phyloP scores from a whole-genome alignment of 1,140 invertebrate genomes.

The Dryas iulia region DNA sequence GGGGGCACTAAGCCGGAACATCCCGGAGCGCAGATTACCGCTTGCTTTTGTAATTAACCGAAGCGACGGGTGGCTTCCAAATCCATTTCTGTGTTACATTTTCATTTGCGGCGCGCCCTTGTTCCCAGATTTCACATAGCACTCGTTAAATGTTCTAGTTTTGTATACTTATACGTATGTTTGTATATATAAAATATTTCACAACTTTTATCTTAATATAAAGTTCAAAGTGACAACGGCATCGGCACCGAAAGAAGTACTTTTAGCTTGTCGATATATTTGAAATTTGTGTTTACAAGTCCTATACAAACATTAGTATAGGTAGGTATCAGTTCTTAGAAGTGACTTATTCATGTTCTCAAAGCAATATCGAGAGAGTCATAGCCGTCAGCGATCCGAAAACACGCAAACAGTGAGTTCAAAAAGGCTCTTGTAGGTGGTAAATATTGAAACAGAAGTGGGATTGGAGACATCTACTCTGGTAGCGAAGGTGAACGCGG shows the following conservation, averaged over 20 bases:
- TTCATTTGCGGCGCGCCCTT: conserved; percentile 74
- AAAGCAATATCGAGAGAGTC: conserved; percentile 70
- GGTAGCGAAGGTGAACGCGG: conserved; percentile 37
- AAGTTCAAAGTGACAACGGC: conserved; percentile 19
- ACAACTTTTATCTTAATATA: conserved; percentile 12
- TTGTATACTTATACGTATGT: conserved; percentile 26
- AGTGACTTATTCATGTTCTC: conserved; percentile 71
- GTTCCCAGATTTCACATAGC: conserved; percentile 58
- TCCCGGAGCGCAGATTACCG: conserved; percentile 79
- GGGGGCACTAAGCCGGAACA: conserved; percentile 77
- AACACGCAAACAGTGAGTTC: conserved; percentile 77
- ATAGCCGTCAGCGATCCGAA: conserved; percentile 75
- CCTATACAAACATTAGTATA: conserved; percentile 35
- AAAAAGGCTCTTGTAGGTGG: conserved; percentile 77
- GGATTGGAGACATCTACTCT: conserved; percentile 68
- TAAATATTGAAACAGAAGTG: conserved; percentile 80
- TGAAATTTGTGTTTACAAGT: conserved; percentile 41
- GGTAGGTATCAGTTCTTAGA: conserved; percentile 52
- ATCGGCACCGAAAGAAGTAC: conserved; percentile 13
- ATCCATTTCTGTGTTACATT: conserved; percentile 80
- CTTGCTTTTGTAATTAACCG: conserved; percentile 80
- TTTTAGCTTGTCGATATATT: conserved; percentile 30
- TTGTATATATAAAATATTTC: conserved; percentile 35
- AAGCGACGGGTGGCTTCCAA: conserved; percentile 77
- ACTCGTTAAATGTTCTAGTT: conserved; percentile 56